Evolutionary conservation across 2,797 vertebrate genomes (phyloP), one percentile per base, ranked within the genome.

Genomic region (Crenuchus spilurus): DNA sequence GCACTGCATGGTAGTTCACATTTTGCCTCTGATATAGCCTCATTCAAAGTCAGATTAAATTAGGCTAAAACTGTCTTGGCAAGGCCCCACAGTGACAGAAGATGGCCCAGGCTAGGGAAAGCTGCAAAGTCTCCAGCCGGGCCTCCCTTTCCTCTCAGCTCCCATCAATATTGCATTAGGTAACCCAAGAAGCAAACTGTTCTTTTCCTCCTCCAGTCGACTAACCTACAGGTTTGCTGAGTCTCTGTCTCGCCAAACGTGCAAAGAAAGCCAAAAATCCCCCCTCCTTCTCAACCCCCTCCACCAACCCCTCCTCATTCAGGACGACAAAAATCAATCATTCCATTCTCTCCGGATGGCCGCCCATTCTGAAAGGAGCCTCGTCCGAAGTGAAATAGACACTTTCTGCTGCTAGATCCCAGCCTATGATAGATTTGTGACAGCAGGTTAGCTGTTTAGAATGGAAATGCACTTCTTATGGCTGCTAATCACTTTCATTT

Each of bases 1-100:
- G 78, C 82, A 24, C 74, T 73, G 83, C 87, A 70, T 83, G 88
- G 90, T 92, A 89, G 85, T 91, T 93, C 85, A 88, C 85, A 84
- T 93, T 89, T 90, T 77, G 22, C 76, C 88, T 94, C 88, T 94
- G 91, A 94, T 95, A 91, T 90, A 81, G 88, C 90, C 93, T 93
- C 88, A 92, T 94, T 94, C 91, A 83, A 87, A 96, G 95, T 97
- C 95, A 94, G 85, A 94, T 94, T 92, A 95, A 96, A 99, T 97
- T 95, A 97, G 94, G 91, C 87, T 93, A 94, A 88, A 91, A 90
- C 82, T 91, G 84, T 93, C 92, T 94, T 82, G 82, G 78, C 55
- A 85, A 91, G 86, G 91, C 57, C 87, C 89, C 79, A 83, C 82
- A 83, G 88, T 94, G 95, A 93, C 93, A 95, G 88, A 55, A 86